phyloP scores from a whole-genome alignment of 2,888 invertebrate species.

The Melanophora roralis region DNA sequence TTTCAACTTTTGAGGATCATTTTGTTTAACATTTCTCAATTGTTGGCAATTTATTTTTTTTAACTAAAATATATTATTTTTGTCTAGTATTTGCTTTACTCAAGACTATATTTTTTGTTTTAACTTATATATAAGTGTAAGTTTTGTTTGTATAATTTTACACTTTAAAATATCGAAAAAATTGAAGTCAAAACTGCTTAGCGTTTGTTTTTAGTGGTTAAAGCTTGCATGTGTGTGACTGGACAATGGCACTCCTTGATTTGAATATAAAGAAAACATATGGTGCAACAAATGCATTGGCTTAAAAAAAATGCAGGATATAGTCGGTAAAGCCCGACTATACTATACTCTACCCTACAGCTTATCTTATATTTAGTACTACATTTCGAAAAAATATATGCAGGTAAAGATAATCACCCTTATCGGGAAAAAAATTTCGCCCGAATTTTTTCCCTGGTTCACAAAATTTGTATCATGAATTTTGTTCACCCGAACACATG shows the following conservation, averaged over 20 bases:
- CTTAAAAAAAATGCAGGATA: too few species aligned
- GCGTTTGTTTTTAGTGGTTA: not conserved
- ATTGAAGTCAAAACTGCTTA: not conserved
- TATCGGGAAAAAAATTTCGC: too few species aligned
- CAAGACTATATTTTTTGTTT: constrained; percentile 3
- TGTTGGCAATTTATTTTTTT: not conserved
- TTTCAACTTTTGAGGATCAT: constrained; percentile 33
- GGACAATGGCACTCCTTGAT: not conserved
- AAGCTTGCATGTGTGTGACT: not conserved
- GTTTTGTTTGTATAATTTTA: constrained; percentile 18
- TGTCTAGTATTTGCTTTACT: not conserved
- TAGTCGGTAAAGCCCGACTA: too few species aligned
- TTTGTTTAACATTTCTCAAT: constrained; percentile 50
- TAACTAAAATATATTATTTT: not conserved
- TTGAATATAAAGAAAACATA: too few species aligned
- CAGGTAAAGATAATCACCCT: too few species aligned
- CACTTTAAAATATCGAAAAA: not conserved
- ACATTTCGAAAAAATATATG: too few species aligned
- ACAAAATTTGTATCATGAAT: too few species aligned
- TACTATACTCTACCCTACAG: too few species aligned
- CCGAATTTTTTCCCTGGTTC: too few species aligned
- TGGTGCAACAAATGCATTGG: too few species aligned
- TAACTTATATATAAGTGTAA: not conserved
- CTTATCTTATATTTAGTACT: too few species aligned
- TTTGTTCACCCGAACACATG: too few species aligned